Evolutionary conservation across 2,888 invertebrate species (phyloP).

Genomic region (Eilema caniola): DNA sequence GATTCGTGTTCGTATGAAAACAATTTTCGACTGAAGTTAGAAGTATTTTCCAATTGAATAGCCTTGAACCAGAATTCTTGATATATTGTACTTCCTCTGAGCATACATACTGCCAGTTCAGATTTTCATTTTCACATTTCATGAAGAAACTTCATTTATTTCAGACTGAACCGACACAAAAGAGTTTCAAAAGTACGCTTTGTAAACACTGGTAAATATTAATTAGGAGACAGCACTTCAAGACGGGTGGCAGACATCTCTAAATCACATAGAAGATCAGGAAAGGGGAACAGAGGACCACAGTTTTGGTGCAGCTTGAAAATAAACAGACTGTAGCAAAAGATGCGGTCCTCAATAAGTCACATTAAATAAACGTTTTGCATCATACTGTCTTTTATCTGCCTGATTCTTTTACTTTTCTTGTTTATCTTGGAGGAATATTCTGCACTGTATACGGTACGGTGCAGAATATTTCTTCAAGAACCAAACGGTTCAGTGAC

Average conservation of each 20-base stretch:
- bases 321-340: background rate
- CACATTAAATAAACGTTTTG: background rate
- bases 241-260: background rate
- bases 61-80: too few relatives aligned
- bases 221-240: background rate
- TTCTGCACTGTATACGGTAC: too few relatives aligned
- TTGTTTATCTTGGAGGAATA: too few relatives aligned
- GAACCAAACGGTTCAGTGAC: too few relatives aligned
- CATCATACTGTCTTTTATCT: background rate
- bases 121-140: too few relatives aligned
- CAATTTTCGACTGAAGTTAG: too few relatives aligned
- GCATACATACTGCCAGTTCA: background rate
- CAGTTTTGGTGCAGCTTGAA: background rate
- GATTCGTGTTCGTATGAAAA: too few relatives aligned
- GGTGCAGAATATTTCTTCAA: too few relatives aligned
- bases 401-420: background rate
- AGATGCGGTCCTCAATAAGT: background rate
- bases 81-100: too few relatives aligned
- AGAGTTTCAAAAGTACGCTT: constrained; percentile 27
- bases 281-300: background rate
- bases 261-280: background rate
- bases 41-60: too few relatives aligned
- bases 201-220: constrained; percentile 23
- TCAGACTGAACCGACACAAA: constrained; percentile 36
- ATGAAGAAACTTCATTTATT: constrained; percentile 29